Percentiles rank a stretch among this genome's conserved stretches.
These are phyloP conservation scores for Terebella lapidaria DNA, from an alignment of 2,888 invertebrate genomes.

Conservation along the genomic window DNA sequence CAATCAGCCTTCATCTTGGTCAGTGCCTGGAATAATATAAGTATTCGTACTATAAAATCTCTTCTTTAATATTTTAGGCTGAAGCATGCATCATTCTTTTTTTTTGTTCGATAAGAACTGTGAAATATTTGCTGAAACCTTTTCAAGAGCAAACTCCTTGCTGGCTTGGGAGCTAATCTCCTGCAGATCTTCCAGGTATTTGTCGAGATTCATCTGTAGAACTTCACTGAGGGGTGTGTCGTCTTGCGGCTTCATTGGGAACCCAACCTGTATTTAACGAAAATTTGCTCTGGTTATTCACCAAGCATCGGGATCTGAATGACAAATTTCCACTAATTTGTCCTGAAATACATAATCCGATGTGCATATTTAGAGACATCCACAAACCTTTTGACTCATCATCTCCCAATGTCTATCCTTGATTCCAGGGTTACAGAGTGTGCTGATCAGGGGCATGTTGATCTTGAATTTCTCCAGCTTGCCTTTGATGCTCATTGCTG, in stretches of 20 bases:
- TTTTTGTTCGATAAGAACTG: too few relatives aligned
- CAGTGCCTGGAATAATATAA: slow-evolving; percentile 49
- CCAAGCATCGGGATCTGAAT: neutral
- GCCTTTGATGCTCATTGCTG: slow-evolving; percentile 46
- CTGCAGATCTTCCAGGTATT: slow-evolving; percentile 45
- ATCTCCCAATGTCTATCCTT: slow-evolving; percentile 50
- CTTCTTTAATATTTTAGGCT: too few relatives aligned
- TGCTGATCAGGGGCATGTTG: slow-evolving; percentile 49
- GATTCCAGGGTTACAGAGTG: slow-evolving; percentile 51
- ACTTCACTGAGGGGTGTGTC: slow-evolving; percentile 47
- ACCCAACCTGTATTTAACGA: slow-evolving; percentile 35
- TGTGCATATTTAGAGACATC: too few relatives aligned
- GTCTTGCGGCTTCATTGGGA: slow-evolving; percentile 42
- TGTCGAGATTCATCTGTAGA: slow-evolving; percentile 47
- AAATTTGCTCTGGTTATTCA: neutral
- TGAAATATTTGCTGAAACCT: too few relatives aligned
- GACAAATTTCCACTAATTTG: neutral
- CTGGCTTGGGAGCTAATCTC: slow-evolving; percentile 49
- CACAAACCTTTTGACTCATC: slow-evolving; percentile 48
- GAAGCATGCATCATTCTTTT: too few relatives aligned
- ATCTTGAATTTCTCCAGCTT: slow-evolving; percentile 52
- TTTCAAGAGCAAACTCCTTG: slow-evolving; percentile 51
- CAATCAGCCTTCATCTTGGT: slow-evolving; percentile 50
- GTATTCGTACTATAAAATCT: too few relatives aligned
- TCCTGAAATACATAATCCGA: too few relatives aligned